Conservation (phyloP, 2,888 invertebrate genomes). For the Anoplius nigerrimus region DNA sequence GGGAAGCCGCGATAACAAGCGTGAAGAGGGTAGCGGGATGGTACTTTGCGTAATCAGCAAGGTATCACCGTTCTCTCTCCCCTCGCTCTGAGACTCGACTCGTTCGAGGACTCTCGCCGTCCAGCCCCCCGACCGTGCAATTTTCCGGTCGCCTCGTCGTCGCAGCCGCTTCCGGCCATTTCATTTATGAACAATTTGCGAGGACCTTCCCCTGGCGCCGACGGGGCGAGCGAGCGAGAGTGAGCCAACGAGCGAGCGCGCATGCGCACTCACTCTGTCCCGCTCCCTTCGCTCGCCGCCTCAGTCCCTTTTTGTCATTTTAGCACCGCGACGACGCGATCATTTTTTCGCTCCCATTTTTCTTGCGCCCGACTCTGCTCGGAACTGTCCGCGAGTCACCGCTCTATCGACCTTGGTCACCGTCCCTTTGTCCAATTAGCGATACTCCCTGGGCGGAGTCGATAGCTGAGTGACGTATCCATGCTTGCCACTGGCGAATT, state of each 20-base stretch:
- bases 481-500: conserved; percentile 72
- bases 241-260: background rate
- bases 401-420: conserved; percentile 13
- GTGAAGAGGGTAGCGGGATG: too few species aligned
- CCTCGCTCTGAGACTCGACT: background rate
- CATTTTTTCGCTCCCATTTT: background rate
- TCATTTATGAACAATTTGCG: conserved; percentile 42
- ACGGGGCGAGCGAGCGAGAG: background rate
- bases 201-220: conserved; percentile 8
- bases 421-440: conserved; percentile 5
- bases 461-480: conserved; percentile 74
- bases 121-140: conserved; percentile 17
- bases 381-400: background rate
- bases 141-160: conserved; percentile 30
- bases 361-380: background rate
- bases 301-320: background rate
- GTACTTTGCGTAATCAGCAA: too few species aligned
- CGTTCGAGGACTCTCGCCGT: background rate
- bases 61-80: background rate
- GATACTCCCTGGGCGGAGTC: conserved; percentile 66
- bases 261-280: background rate
- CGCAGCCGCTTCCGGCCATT: conserved; percentile 28
- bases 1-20: too few species aligned
- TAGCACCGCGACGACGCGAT: background rate
- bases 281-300: background rate